Percentiles rank a stretch among this genome's conserved stretches.
Conservation (phyloP, 2,113 vertebrate genomes). For the Hemicordylus capensis region DNA sequence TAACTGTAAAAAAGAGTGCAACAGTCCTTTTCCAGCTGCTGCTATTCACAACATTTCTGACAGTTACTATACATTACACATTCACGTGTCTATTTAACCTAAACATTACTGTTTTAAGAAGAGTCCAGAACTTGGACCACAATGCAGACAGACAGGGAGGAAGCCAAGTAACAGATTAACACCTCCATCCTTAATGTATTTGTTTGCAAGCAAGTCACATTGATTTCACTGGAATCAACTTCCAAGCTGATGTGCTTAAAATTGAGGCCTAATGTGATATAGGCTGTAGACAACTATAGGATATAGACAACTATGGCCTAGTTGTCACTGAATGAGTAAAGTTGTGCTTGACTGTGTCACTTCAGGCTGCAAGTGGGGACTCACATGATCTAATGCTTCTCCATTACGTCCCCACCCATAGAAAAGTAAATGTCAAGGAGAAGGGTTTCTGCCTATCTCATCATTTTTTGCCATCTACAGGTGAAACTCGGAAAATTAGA, state of each 20-base stretch:
- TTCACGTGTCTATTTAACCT: slow-evolving; percentile 78
- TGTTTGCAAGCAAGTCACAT: not conserved
- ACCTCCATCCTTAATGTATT: not conserved
- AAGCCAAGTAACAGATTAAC: slow-evolving; percentile 69
- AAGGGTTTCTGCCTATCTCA: not conserved
- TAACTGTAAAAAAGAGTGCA: slow-evolving; percentile 43
- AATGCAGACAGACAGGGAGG: slow-evolving; percentile 69
- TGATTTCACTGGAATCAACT: not conserved
- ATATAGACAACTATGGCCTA: not conserved
- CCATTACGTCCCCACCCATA: not conserved
- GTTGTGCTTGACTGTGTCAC: not conserved
- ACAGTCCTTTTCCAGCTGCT: slow-evolving; percentile 78
- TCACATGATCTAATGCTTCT: not conserved
- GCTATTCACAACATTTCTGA: slow-evolving; percentile 80
- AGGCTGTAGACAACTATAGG: not conserved
- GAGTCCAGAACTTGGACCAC: slow-evolving; percentile 72
- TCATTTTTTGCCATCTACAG: no score
- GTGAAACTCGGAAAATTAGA: no score
- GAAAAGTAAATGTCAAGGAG: not conserved
- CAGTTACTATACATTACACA: slow-evolving; percentile 81
- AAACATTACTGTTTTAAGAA: slow-evolving; percentile 83
- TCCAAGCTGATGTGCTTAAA: not conserved
- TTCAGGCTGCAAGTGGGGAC: not conserved
- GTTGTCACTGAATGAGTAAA: not conserved
- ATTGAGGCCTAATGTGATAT: not conserved